These are phyloP conservation scores for Acleris cristana DNA, from an alignment of 2,888 invertebrate species.

Conservation along the genomic window DNA sequence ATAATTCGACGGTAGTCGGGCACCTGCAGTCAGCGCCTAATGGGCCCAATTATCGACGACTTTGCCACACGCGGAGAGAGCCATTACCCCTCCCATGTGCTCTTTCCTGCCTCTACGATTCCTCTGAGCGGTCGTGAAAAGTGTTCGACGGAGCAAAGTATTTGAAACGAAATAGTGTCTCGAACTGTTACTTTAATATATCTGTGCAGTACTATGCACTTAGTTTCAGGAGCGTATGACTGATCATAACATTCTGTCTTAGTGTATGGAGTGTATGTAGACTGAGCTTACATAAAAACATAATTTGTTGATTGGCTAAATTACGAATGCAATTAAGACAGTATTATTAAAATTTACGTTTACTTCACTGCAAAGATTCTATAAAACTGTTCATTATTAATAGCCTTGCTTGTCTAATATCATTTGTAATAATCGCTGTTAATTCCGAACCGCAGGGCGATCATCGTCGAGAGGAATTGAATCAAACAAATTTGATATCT, in stretches of 20 bases:
- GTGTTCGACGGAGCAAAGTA: constrained; percentile 22
- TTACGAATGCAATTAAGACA: too few relatives aligned
- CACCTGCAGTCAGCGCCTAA: constrained; percentile 71
- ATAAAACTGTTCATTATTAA: background rate
- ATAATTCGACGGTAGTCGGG: constrained; percentile 59
- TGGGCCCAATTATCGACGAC: constrained; percentile 74
- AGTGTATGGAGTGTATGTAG: too few relatives aligned
- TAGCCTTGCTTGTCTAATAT: background rate
- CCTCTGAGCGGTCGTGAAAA: constrained; percentile 46
- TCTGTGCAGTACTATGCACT: too few relatives aligned
- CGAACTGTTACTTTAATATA: constrained; percentile 1
- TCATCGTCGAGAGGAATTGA: constrained; percentile 32
- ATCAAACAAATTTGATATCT: constrained; percentile 35
- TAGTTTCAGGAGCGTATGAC: too few relatives aligned
- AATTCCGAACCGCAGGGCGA: constrained; percentile 25
- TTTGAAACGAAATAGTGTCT: constrained; percentile 24
- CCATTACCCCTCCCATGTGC: constrained; percentile 63
- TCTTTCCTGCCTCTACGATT: constrained; percentile 41
- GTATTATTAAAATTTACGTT: too few relatives aligned
- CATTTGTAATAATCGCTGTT: constrained; percentile 11
- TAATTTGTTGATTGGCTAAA: too few relatives aligned
- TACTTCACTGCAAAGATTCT: background rate
- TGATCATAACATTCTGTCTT: too few relatives aligned
- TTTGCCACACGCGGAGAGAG: constrained; percentile 61
- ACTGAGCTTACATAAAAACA: too few relatives aligned